Percentiles rank a stretch among this genome's conserved stretches.
phyloP scores from a whole-genome alignment of 2,888 invertebrate genomes.

The Agrotis segetum region DNA sequence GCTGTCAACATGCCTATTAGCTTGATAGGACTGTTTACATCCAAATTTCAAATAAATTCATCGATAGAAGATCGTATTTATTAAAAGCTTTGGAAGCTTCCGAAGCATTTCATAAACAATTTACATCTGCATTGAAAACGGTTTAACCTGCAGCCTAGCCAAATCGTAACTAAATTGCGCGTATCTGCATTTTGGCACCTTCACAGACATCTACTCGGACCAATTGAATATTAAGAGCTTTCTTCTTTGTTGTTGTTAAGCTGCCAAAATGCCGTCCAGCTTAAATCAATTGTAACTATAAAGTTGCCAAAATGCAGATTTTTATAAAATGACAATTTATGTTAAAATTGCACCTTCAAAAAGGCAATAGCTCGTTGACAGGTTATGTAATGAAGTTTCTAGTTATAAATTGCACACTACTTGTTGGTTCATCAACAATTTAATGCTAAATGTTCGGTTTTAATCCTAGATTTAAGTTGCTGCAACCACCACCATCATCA shows the following conservation, averaged over 20 bases:
- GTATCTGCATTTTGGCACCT: slow-evolving; percentile 43
- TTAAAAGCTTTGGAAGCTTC: background rate
- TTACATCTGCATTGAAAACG: background rate
- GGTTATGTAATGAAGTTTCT: background rate
- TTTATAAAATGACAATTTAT: background rate
- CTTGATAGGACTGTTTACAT: background rate
- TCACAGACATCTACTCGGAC: background rate
- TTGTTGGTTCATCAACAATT: background rate
- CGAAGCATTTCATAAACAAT: background rate
- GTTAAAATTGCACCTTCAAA: background rate
- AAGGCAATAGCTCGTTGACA: background rate
- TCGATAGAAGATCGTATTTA: background rate
- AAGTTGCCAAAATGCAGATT: slow-evolving; percentile 35
- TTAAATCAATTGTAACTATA: slow-evolving; percentile 6
- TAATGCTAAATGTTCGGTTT: background rate
- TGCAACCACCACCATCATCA: no score
- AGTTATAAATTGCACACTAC: background rate
- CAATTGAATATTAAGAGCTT: slow-evolving; percentile 34
- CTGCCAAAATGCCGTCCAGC: slow-evolving; percentile 25
- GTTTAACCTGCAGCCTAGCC: background rate
- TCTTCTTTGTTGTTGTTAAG: slow-evolving; percentile 6
- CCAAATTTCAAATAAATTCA: no score
- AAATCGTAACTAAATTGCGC: slow-evolving; percentile 15
- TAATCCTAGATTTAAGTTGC: background rate
- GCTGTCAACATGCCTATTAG: no score